Evolutionary conservation across 2,113 vertebrate genomes (phyloP).

Genomic region (Callipepla californica): DNA sequence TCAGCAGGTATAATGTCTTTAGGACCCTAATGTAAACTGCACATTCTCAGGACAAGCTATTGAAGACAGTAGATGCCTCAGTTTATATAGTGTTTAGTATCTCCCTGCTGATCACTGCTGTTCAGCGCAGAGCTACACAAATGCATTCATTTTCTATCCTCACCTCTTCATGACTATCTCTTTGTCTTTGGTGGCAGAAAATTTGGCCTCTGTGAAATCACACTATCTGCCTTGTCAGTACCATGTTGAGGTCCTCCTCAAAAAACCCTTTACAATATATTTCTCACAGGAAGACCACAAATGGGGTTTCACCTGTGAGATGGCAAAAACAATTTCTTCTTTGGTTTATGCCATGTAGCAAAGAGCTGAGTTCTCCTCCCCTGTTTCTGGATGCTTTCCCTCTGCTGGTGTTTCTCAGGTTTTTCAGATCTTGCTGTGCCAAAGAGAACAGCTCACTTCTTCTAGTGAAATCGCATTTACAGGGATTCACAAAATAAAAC

Average conservation of each 20-base stretch:
- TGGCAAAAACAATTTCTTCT: neutral
- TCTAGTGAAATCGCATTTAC: conserved; percentile 49
- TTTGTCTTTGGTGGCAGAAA: neutral
- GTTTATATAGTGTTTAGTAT: neutral
- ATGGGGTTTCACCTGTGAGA: neutral
- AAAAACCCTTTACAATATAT: neutral
- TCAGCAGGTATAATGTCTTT: neutral
- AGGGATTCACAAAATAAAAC: conserved; percentile 16
- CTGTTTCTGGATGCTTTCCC: neutral
- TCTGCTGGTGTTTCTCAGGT: neutral
- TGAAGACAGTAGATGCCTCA: neutral
- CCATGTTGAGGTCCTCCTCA: neutral
- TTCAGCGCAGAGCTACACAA: neutral
- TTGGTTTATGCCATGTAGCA: neutral
- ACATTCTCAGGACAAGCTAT: neutral
- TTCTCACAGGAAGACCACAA: neutral
- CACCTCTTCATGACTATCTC: neutral
- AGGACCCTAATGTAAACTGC: neutral
- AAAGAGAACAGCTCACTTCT: conserved; percentile 15
- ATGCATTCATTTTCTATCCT: neutral
- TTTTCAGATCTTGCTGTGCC: conserved; percentile 20
- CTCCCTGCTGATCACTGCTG: neutral
- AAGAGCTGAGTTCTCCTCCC: neutral
- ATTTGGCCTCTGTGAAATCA: neutral
- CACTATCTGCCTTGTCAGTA: neutral